Base-by-base conservation (phyloP, 2,113 vertebrate genomes). In the Boulengeromyrus knoepffleri region DNA sequence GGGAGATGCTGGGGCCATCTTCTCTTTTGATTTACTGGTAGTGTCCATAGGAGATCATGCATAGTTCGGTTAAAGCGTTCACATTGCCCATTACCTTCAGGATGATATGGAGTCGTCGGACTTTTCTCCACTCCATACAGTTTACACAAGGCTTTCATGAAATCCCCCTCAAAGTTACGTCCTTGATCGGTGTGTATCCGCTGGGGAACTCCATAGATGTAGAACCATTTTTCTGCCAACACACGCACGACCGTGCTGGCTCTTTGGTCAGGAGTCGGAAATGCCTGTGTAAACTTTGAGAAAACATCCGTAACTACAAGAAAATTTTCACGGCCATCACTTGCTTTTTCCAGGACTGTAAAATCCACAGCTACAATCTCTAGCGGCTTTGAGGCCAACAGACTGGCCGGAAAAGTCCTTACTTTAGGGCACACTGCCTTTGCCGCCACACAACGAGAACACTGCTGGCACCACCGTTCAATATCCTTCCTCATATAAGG, bases 261-360 rank as follows among this genome's bases (percentile, higher is more conserved):
- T 50, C 49, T 50, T 50, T 50, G 49, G 13, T 50, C 49, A 50
- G 49, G 49, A 15, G 49, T 50, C 1, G 89, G 58, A 17, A 49
- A 47, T 5, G 49, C 50, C 13, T 50, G 49, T 50, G 49, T 50
- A 50, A 50, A 50, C 49, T 50, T 15, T 3, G 49, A 15, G 10
- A 90, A 74, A 10, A 90, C 47, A 83, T 83, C 87, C 15, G 86
- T 90, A 13, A 83, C 2, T 3, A 90, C 49, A 1, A 90, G 21
- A 1, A 88, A 66, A 88, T 90, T 88, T 36, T 90, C 90, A 0
- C 12, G 17, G 2, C 86, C 70, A 46, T 50, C 85, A 77, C 85
- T 47, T 56, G 89, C 27, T 13, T 47, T 10, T 58, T 89, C 89
- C 77, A 89, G 49, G 1, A 90, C 39, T 17, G 58, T 21, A 39